A percentile compares a stretch with the other conserved stretches of the same genome.
These are phyloP conservation scores for Pteropus rufus DNA, from an alignment of 2,797 vertebrate genomes.

Conservation along the genomic window DNA sequence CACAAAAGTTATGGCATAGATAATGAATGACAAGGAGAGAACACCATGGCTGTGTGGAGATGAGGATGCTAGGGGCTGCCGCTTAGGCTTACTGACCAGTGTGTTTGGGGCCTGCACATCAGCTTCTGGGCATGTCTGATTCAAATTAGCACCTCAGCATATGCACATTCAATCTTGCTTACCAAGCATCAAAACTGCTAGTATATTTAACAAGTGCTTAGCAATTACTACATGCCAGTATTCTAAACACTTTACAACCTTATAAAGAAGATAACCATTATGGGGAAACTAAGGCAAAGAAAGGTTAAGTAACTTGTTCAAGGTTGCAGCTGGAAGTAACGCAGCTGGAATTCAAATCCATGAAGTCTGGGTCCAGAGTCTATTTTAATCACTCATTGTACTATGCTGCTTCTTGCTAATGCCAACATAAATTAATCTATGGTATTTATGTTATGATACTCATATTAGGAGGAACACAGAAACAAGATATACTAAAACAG, in stretches of 20 bases:
- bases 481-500: not conserved
- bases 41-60: not conserved
- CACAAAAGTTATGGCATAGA: not conserved
- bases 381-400: not conserved
- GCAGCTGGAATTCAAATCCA: not conserved
- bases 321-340: not conserved
- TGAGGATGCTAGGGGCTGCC: too few species aligned
- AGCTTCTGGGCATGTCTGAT: not conserved
- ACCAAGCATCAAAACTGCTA: not conserved
- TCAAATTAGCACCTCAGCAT: not conserved
- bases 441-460: not conserved
- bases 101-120: not conserved
- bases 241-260: not conserved
- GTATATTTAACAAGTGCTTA: not conserved
- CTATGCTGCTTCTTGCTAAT: not conserved
- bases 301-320: not conserved
- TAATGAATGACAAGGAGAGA: not conserved
- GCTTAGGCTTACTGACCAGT: not conserved
- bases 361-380: not conserved
- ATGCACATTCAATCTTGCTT: not conserved
- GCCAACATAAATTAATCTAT: not conserved
- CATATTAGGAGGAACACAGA: not conserved
- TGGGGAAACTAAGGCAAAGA: slow-evolving; percentile 2
- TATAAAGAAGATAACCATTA: not conserved
- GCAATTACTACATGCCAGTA: not conserved